Conservation (phyloP, 2,113 vertebrate species). For the Parotia lawesii region DNA sequence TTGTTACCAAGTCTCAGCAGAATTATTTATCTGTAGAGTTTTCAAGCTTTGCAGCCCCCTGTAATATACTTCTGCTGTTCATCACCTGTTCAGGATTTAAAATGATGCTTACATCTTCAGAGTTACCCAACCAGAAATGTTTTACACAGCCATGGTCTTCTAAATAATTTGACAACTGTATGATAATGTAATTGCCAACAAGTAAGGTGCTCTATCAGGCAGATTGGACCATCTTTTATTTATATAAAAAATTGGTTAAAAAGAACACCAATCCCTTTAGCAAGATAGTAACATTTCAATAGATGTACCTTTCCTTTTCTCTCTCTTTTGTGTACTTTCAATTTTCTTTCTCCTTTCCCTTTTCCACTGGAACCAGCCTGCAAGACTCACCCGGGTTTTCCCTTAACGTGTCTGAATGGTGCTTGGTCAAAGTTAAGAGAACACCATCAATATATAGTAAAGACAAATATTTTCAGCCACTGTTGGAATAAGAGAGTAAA, state of each 20-base stretch:
- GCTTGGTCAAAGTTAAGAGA: not conserved
- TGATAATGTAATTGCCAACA: not conserved
- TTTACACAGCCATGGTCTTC: not conserved
- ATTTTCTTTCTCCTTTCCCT: not conserved
- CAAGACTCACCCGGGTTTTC: not conserved
- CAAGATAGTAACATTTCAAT: not conserved
- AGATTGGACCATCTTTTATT: not conserved
- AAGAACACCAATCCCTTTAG: not conserved
- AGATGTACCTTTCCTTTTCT: not conserved
- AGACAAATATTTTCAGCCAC: not conserved
- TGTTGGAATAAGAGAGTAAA: not conserved
- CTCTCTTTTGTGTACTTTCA: not conserved
- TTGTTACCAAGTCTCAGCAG: not conserved
- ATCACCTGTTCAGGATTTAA: conserved; percentile 22
- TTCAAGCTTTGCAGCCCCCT: not conserved
- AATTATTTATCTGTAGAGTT: conserved; percentile 3
- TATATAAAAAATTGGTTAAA: not conserved
- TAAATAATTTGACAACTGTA: not conserved
- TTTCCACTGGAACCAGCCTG: not conserved
- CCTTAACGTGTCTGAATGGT: not conserved
- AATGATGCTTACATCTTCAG: not conserved
- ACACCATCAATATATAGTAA: not conserved
- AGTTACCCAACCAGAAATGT: not conserved
- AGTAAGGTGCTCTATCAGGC: not conserved
- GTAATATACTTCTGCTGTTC: not conserved